Conservation (phyloP, 2,888 invertebrate genomes). For the Drosophila gaucha region DNA sequence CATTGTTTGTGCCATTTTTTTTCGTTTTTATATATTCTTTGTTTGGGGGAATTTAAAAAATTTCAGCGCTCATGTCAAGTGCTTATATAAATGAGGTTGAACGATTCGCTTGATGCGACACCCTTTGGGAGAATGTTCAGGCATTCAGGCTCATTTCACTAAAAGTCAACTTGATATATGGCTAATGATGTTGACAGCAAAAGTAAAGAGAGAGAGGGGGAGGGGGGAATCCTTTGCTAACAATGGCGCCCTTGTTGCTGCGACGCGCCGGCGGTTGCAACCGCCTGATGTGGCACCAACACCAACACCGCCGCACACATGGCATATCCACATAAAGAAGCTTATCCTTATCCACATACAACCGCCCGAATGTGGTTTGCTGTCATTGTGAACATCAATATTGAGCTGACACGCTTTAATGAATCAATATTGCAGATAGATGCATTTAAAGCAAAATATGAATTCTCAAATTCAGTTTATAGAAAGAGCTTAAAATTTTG, state of each 20-base stretch:
- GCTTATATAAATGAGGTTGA: slow-evolving; percentile 30
- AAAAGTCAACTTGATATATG: slow-evolving; percentile 61
- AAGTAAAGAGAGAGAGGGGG: background rate
- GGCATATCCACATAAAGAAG: no score
- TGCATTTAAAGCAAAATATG: no score
- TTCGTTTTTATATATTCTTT: background rate
- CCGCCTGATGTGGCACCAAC: background rate
- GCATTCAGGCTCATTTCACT: slow-evolving; percentile 40
- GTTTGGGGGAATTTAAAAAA: background rate
- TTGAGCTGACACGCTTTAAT: no score
- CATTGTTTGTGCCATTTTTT: background rate
- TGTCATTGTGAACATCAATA: no score
- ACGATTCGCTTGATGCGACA: slow-evolving; percentile 9
- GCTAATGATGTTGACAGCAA: slow-evolving; percentile 67
- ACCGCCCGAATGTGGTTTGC: no score
- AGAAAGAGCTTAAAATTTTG: no score
- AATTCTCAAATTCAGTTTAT: no score
- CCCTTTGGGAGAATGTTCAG: slow-evolving; percentile 35
- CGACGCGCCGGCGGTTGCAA: background rate
- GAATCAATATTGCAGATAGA: no score
- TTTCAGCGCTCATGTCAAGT: slow-evolving; percentile 28
- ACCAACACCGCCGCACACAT: no score
- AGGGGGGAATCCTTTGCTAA: background rate
- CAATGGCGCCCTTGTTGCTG: slow-evolving; percentile 8
- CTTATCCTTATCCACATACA: no score